Evolutionary conservation across 2,888 invertebrate species (phyloP).

Genomic region (Megamerina dolium): DNA sequence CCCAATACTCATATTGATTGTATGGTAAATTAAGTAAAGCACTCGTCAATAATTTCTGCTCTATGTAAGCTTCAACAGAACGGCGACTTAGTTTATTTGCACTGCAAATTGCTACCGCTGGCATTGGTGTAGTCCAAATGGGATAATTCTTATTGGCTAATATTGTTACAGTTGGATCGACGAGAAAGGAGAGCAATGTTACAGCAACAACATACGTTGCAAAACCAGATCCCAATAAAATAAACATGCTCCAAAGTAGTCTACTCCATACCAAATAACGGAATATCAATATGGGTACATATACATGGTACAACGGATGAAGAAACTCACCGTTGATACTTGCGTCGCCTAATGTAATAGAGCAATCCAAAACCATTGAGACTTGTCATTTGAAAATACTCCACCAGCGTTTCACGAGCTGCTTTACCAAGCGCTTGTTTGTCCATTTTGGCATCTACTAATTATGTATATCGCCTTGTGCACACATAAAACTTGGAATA

Average conservation of each 20-base stretch:
- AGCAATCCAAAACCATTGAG: conserved; percentile 40
- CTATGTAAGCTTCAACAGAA: no score
- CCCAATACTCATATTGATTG: conserved; percentile 22
- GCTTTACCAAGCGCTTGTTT: no score
- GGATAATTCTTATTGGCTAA: conserved; percentile 22
- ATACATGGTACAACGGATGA: no score
- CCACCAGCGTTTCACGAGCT: conserved; percentile 29
- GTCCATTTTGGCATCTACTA: no score
- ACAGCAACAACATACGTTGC: conserved; percentile 29
- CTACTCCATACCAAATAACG: conserved; percentile 15
- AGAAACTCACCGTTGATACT: conserved; percentile 34
- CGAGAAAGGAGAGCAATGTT: conserved; percentile 29
- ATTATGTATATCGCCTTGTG: no score
- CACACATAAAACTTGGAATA: no score
- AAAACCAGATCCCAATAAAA: conserved; percentile 28
- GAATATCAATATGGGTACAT: not conserved
- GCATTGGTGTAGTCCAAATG: conserved; percentile 22
- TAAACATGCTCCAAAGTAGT: conserved; percentile 36
- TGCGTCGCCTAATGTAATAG: conserved; percentile 31
- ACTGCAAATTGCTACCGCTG: conserved; percentile 33
- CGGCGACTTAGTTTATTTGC: conserved; percentile 33
- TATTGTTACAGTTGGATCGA: conserved; percentile 31
- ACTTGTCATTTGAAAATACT: conserved; percentile 41
- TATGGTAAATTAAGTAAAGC: no score
- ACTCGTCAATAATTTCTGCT: no score